phyloP scores from a whole-genome alignment of 1,140 invertebrate genomes.

The Ditylenchus dipsaci region DNA sequence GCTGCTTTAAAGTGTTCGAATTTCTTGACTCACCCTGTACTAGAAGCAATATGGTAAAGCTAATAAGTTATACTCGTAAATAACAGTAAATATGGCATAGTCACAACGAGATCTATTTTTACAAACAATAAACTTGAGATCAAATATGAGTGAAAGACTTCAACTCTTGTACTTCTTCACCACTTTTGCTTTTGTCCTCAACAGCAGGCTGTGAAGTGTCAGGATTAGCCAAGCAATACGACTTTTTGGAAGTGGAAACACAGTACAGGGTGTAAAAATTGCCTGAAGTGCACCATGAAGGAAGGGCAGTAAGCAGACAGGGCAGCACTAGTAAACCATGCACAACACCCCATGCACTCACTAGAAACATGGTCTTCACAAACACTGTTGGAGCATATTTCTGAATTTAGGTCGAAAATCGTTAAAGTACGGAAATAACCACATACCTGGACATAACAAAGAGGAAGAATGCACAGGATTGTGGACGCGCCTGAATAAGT shows the following conservation, averaged over 20 bases:
- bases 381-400: conserved; percentile 69
- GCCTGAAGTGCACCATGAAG: conserved; percentile 5
- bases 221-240: neutral
- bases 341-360: conserved; percentile 57
- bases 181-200: neutral
- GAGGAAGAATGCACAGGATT: conserved; percentile 78
- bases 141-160: neutral
- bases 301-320: conserved; percentile 57
- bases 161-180: neutral
- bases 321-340: conserved; percentile 60
- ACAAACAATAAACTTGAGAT: neutral
- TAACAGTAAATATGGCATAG: too few species aligned
- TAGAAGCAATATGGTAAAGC: too few species aligned
- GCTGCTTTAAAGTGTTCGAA: too few species aligned
- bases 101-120: neutral
- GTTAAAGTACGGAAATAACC: neutral
- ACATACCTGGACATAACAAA: conserved; percentile 61
- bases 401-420: neutral
- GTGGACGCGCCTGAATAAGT: conserved; percentile 69
- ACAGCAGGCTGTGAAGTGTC: neutral
- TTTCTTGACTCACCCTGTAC: too few species aligned
- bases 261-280: neutral
- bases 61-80: too few species aligned
- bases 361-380: conserved; percentile 60
- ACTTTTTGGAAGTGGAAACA: neutral